Evolutionary conservation across 2,113 vertebrate genomes (phyloP).

Genomic region (Melanostigma gelatinosum): DNA sequence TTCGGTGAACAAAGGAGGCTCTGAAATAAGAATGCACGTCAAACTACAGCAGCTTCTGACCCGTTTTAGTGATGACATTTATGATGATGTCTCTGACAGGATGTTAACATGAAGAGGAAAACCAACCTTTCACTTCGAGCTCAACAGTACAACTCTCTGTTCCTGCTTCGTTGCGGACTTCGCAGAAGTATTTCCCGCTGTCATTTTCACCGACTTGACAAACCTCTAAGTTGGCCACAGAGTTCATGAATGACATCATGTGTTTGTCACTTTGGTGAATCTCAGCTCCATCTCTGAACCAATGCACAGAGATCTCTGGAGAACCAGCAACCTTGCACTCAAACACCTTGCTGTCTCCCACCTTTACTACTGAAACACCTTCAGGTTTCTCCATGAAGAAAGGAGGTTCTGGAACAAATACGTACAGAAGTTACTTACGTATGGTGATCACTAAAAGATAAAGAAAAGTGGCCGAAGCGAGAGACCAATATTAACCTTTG

Average conservation of each 20-base stretch:
- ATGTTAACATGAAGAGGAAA: neutral
- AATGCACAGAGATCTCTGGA: conserved; percentile 87
- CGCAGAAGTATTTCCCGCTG: conserved; percentile 89
- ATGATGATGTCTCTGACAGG: neutral
- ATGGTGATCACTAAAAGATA: neutral
- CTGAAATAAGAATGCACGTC: conserved; percentile 79
- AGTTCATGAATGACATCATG: conserved; percentile 84
- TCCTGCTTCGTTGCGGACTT: conserved; percentile 90
- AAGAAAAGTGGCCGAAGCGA: neutral
- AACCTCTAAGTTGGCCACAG: conserved; percentile 87
- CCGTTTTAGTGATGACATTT: neutral
- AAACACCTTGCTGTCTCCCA: conserved; percentile 87
- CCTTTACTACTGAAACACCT: conserved; percentile 85
- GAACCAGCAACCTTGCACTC: conserved; percentile 89
- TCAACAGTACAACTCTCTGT: conserved; percentile 89
- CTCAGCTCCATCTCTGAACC: conserved; percentile 91
- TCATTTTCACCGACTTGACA: conserved; percentile 83
- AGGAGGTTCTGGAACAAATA: conserved; percentile 86
- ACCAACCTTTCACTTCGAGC: conserved; percentile 93
- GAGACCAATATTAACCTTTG: conserved; percentile 87
- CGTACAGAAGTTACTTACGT: neutral
- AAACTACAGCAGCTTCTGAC: neutral
- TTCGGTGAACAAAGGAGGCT: conserved; percentile 87
- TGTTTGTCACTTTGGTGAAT: conserved; percentile 85
- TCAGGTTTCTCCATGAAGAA: conserved; percentile 91